These are phyloP conservation scores for Trachymyrmex cornetzi DNA, from an alignment of 1,140 invertebrate genomes.

Conservation along the genomic window DNA sequence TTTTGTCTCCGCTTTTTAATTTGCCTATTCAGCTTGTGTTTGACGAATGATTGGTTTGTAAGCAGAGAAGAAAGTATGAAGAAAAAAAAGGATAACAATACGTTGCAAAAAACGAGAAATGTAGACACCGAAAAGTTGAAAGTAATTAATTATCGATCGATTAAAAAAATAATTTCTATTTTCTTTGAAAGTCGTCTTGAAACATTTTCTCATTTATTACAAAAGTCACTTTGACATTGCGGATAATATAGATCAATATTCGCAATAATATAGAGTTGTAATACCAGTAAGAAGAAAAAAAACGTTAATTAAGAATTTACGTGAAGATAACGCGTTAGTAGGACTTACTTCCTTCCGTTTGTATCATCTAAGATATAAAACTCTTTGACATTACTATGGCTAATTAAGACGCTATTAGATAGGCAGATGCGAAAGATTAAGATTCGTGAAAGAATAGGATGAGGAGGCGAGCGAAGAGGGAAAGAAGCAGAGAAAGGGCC, in stretches of 20 bases:
- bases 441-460: conserved; percentile 61
- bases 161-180: not conserved
- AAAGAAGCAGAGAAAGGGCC: conserved; percentile 51
- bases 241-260: not conserved
- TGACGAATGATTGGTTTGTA: conserved; percentile 65
- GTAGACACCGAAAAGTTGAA: not conserved
- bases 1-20: conserved; percentile 78
- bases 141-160: not conserved
- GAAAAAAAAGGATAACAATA: conserved; percentile 42
- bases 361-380: conserved; percentile 12
- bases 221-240: not conserved
- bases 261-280: not conserved
- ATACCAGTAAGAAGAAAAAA: not conserved
- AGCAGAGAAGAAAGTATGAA: conserved; percentile 39
- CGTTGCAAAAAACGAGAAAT: not conserved
- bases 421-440: conserved; percentile 58
- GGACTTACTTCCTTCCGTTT: not conserved
- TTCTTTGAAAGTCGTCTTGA: not conserved
- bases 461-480: conserved; percentile 19
- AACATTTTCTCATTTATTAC: not conserved
- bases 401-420: conserved; percentile 61
- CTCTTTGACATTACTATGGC: conserved; percentile 34
- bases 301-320: not conserved
- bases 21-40: conserved; percentile 68
- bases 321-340: not conserved